phyloP scores from a whole-genome alignment of 1,140 invertebrate species.

The Zaprionus taronus region DNA sequence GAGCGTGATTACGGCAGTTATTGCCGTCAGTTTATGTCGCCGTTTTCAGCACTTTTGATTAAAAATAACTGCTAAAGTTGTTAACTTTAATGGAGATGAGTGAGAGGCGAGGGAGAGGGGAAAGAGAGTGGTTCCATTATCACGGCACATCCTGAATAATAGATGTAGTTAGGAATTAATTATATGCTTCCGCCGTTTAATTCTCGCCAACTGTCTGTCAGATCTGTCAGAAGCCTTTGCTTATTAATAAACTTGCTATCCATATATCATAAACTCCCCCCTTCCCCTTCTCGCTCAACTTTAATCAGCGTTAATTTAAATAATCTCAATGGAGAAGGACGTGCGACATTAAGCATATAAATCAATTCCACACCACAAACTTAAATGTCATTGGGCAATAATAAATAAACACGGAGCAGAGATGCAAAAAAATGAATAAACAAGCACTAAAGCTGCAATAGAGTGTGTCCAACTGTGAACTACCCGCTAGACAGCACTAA shows the following conservation, averaged over 20 bases:
- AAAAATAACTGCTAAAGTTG: constrained; percentile 37
- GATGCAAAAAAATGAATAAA: constrained; percentile 25
- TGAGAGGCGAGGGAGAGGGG: background rate
- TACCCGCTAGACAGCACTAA: too few relatives aligned
- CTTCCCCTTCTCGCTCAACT: background rate
- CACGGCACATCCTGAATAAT: background rate
- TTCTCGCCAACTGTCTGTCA: background rate
- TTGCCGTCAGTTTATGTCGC: constrained; percentile 29
- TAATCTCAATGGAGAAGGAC: constrained; percentile 33
- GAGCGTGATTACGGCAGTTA: constrained; percentile 48
- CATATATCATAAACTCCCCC: constrained; percentile 29
- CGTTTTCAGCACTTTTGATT: constrained; percentile 37
- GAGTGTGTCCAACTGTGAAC: too few relatives aligned
- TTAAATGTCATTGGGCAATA: constrained; percentile 52
- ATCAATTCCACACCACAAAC: constrained; percentile 55
- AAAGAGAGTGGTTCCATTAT: background rate
- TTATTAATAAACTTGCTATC: constrained; percentile 32
- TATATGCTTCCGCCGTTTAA: constrained; percentile 1
- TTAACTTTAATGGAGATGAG: constrained; percentile 35
- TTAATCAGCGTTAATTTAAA: constrained; percentile 53
- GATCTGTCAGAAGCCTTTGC: constrained; percentile 5
- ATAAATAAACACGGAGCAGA: constrained; percentile 33
- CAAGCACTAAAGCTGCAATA: too few relatives aligned
- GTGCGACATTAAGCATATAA: constrained; percentile 37
- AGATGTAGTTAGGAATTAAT: background rate